A percentile compares a stretch with the other conserved stretches of the same genome.
phyloP scores from a whole-genome alignment of 2,113 vertebrate species.

The Rhinopithecus roxellana region DNA sequence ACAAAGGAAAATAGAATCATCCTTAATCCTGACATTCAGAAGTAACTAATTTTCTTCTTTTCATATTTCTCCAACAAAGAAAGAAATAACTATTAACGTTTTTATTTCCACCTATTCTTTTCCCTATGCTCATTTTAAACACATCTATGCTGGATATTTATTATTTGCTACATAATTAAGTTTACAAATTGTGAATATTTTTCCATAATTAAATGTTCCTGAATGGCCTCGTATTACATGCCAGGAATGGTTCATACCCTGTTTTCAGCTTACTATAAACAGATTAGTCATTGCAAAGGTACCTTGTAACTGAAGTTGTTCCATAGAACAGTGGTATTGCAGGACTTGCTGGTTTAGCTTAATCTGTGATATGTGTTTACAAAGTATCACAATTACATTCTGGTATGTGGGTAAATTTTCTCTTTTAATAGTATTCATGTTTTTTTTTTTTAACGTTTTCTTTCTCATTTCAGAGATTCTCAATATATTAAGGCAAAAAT shows the following conservation, averaged over 20 bases:
- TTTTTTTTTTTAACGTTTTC: neutral
- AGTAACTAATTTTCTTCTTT: neutral
- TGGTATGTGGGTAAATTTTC: neutral
- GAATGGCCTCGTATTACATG: neutral
- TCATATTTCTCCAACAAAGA: neutral
- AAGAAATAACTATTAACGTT: neutral
- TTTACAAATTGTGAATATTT: neutral
- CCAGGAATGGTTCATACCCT: neutral
- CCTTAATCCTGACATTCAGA: neutral
- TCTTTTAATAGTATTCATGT: neutral
- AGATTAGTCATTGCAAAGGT: neutral
- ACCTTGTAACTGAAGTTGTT: neutral
- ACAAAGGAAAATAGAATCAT: constrained; percentile 17
- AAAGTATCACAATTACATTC: neutral
- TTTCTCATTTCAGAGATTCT: neutral
- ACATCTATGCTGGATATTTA: neutral
- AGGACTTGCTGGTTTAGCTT: neutral
- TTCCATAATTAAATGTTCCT: neutral
- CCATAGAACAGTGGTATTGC: neutral
- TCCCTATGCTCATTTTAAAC: neutral
- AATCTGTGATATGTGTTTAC: neutral
- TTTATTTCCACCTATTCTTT: neutral
- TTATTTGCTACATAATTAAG: neutral
- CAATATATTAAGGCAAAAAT: neutral
- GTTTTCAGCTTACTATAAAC: neutral